Base-by-base conservation (phyloP, 2,888 invertebrate genomes). In the Alloplasta piceator region DNA sequence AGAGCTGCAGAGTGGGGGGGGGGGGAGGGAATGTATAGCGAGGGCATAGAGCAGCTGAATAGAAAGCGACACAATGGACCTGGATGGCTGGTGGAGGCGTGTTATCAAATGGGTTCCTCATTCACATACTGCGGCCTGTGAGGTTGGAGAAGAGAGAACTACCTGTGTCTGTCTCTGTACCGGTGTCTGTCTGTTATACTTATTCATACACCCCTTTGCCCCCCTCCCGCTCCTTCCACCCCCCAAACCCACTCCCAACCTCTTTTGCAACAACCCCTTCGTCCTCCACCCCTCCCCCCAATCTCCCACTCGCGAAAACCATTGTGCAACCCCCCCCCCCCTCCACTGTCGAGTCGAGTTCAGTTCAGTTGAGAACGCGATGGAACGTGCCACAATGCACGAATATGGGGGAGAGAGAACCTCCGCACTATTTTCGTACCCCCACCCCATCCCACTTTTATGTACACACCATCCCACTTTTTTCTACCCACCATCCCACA, bases 91-190 rank as follows among this genome's bases (percentile, higher is more conserved):
- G 91, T 89, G 91, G 90, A 91, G 91, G 91, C 90, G 91, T 91
- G 91, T 92, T 92, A 92, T 92, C 92, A 92, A 92, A 92, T 92
- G 92, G 92, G 91, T 91, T 92, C 91, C 91, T 92, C 92, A 92
- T 91, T 91, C 91, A 91, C 92, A 91, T 92, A 91, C 91, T 90
- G 90, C 89, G 90, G 90, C 89, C 89, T 89, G 89, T 58, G 56
- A 66, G 64, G 39, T 66, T 67, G 66, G 38, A 66, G 67, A 50
- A 56, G 56, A 56, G 39, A 67, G 75, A 88, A 89, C 88, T 91
- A 91, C 91, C 90, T 91, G 91, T 91, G 90, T 92, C 91, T 91
- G 90, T 58, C 70, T 91, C 90, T 90, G 89, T 90, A 90, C 88
- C 89, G 89, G 90, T 90, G 91, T 91, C 91, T 91, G 91, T 91